A percentile compares a stretch with the other conserved stretches of the same genome.
Conservation (phyloP, 1,140 invertebrate genomes). For the Aphis gossypii region DNA sequence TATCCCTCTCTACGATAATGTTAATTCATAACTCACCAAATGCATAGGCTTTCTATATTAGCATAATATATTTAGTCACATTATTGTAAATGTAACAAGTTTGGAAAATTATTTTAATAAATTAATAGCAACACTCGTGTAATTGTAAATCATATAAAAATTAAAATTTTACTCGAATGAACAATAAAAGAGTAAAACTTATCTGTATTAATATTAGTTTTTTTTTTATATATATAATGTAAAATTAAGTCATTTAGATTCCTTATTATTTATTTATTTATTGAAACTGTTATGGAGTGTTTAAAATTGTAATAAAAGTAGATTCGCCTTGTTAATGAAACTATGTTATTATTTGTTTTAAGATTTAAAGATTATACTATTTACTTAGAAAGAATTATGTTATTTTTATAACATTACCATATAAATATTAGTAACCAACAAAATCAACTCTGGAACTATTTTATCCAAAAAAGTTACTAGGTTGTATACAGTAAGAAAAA, state of each 20-base stretch:
- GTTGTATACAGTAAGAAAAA: no score
- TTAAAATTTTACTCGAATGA: not conserved
- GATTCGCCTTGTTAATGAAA: conserved; percentile 49
- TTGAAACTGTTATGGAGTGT: conserved; percentile 52
- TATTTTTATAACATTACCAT: not conserved
- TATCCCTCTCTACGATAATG: not conserved
- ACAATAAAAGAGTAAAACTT: not conserved
- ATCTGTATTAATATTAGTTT: not conserved
- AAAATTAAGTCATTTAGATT: not conserved
- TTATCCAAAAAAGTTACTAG: no score
- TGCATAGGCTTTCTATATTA: conserved; percentile 22
- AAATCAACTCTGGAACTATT: not conserved
- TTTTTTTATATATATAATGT: not conserved
- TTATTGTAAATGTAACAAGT: not conserved
- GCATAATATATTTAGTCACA: conserved; percentile 6
- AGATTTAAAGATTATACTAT: not conserved
- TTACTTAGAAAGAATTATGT: not conserved
- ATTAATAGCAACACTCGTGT: not conserved
- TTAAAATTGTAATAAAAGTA: conserved; percentile 50
- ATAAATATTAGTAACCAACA: not conserved
- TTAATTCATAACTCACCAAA: conserved; percentile 19
- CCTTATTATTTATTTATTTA: conserved; percentile 25
- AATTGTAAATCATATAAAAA: not conserved
- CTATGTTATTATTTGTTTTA: conserved; percentile 23
- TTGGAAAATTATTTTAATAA: conserved; percentile 3